Conservation (phyloP, 1,140 invertebrate species). For the Atta cephalotes region DNA sequence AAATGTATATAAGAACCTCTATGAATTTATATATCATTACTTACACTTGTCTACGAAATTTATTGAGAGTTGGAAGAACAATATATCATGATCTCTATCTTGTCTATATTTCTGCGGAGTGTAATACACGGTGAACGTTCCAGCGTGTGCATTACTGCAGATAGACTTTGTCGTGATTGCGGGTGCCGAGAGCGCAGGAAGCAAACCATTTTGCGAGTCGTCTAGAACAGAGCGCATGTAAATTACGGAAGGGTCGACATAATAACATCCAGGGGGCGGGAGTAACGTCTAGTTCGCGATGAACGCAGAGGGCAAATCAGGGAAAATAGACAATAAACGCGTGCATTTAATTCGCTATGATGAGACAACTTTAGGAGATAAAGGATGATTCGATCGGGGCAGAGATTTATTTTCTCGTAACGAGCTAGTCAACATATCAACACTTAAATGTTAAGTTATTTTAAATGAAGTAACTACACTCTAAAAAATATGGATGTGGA, state of each 20-base stretch:
- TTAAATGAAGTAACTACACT: not conserved
- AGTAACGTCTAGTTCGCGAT: constrained; percentile 50
- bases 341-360: not conserved
- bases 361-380: not conserved
- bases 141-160: constrained; percentile 5
- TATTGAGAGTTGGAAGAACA: constrained; percentile 6
- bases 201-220: constrained; percentile 69
- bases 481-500: too few species aligned
- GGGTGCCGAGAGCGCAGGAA: constrained; percentile 63
- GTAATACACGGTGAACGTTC: not conserved
- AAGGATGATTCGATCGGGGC: not conserved
- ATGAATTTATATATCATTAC: not conserved
- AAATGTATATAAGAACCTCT: not conserved
- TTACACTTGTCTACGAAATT: not conserved
- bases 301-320: not conserved
- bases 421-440: too few species aligned
- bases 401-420: not conserved
- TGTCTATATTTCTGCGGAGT: constrained; percentile 2
- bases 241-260: constrained; percentile 57
- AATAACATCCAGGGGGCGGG: constrained; percentile 52
- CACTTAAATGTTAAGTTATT: not conserved
- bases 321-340: not conserved
- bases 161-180: constrained; percentile 47
- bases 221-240: constrained; percentile 44
- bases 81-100: constrained; percentile 14